Percentiles rank a stretch among this genome's conserved stretches.
Evolutionary conservation across 2,113 vertebrate species (phyloP).

Genomic region (Hirundichthys speculiger): DNA sequence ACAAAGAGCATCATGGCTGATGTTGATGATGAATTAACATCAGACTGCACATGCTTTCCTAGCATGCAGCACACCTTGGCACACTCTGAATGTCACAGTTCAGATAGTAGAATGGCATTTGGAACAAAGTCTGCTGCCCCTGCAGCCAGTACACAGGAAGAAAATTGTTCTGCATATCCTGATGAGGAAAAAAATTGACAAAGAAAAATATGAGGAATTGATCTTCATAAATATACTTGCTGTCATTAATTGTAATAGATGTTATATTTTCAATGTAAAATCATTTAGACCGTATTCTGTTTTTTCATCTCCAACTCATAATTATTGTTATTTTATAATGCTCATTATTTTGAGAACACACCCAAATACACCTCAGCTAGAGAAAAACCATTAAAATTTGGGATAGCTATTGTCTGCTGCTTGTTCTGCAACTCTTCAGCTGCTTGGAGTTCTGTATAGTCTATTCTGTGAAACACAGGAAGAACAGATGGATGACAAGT

Average conservation of each 20-base stretch:
- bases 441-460: slow-evolving; percentile 46
- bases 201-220: neutral
- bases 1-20: slow-evolving; percentile 60
- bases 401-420: slow-evolving; percentile 38
- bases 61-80: slow-evolving; percentile 70
- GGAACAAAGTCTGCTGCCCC: slow-evolving; percentile 64
- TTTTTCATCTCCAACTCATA: neutral
- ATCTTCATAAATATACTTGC: slow-evolving; percentile 14
- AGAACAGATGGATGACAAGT: slow-evolving; percentile 79
- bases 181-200: slow-evolving; percentile 8
- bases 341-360: slow-evolving; percentile 48
- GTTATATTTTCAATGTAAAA: slow-evolving; percentile 1
- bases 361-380: slow-evolving; percentile 46
- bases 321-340: slow-evolving; percentile 37
- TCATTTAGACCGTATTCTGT: neutral
- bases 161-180: slow-evolving; percentile 49
- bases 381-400: slow-evolving; percentile 72
- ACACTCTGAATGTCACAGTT: slow-evolving; percentile 80
- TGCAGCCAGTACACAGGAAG: slow-evolving; percentile 58
- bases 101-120: slow-evolving; percentile 81
- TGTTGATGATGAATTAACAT: slow-evolving; percentile 69
- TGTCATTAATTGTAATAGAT: neutral
- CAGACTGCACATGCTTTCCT: slow-evolving; percentile 65
- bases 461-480: slow-evolving; percentile 71
- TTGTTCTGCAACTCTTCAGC: slow-evolving; percentile 55